Base-by-base conservation (phyloP, 1,140 invertebrate species). In the Diploscapter pachys region DNA sequence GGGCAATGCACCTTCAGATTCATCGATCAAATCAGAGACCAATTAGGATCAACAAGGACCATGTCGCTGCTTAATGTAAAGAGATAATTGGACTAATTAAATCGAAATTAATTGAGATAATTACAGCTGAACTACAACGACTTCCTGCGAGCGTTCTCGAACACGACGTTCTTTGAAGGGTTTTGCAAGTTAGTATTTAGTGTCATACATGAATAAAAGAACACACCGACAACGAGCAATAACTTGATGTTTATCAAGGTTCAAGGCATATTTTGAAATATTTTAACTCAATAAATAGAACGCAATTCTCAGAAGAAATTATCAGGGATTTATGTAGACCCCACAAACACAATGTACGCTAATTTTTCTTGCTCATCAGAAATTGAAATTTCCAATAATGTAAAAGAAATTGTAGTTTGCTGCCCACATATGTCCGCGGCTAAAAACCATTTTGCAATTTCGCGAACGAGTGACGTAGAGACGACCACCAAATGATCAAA, bases 81-180 rank as follows among this genome's bases (percentile, higher is more conserved):
- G 51, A 59, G 31, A 59, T 31, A 31, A 2, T 59, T 59, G 57
- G n/a, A 68, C 8, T 68, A 53, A 5, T 68, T n/a, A 61, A 56
- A 55, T 5, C 51, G 56, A 48, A n/a, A 51, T 68, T 54, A 55
- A 68, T 53, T 56, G 5, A 56, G 8, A 56, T 68, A n/a, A 5
- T 62, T 83, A n/a, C 84, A 84, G 63, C 61, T 84, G n/a, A 86
- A 86, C 54, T 84, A 86, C 73, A 86, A 84, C 69, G 82, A 84
- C 49, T 84, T 84, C 66, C 73, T 84, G 31, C 77, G 69, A 55
- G 78, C 82, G n/a, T 84, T 84, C 59, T 82, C 84, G 4, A 84
- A 84, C 71, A 71, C 71, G 3, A 82, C 84, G 5, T 84, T 84
- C 78, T 84, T 84, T 70, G 82, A 84, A 49, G 79, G 78, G 11